Conservation (phyloP, 64 coral and sea anemone genomes). For the Dendronephthya gigantea region DNA sequence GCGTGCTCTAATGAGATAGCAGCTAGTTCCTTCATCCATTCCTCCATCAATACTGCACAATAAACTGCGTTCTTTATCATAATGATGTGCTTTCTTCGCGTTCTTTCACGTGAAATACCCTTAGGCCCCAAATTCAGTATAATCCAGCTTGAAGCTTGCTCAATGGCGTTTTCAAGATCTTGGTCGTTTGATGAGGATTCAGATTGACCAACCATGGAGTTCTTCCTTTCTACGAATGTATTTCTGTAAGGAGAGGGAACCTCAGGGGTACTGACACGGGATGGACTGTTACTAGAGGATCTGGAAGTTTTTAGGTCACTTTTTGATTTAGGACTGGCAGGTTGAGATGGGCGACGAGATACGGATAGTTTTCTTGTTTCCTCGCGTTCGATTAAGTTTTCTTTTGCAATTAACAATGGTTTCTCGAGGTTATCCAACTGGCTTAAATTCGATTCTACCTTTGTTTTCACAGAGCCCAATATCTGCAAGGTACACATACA, state of each 20-base stretch:
- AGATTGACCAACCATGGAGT: not conserved
- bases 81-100: conserved; percentile 59
- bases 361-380: conserved; percentile 79
- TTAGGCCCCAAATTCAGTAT: not conserved
- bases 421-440: conserved; percentile 49
- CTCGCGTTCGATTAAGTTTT: conserved; percentile 68
- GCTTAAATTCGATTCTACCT: conserved; percentile 65
- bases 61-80: conserved; percentile 82
- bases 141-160: conserved; percentile 1
- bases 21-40: conserved; percentile 93
- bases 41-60: conserved; percentile 74
- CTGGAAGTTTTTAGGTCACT: conserved; percentile 8
- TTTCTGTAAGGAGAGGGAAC: conserved; percentile 1
- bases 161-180: conserved; percentile 12
- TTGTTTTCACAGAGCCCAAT: conserved; percentile 82
- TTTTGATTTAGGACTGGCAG: not conserved
- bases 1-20: conserved; percentile 94
- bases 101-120: conserved; percentile 38
- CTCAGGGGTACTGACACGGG: not conserved
- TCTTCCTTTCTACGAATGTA: not conserved
- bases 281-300: not conserved
- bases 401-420: conserved; percentile 64
- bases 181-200: not conserved
- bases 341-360: conserved; percentile 36
- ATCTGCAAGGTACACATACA: conserved; percentile 47